phyloP scores from a whole-genome alignment of 2,888 invertebrate species.

The Diachrysia chrysitis region DNA sequence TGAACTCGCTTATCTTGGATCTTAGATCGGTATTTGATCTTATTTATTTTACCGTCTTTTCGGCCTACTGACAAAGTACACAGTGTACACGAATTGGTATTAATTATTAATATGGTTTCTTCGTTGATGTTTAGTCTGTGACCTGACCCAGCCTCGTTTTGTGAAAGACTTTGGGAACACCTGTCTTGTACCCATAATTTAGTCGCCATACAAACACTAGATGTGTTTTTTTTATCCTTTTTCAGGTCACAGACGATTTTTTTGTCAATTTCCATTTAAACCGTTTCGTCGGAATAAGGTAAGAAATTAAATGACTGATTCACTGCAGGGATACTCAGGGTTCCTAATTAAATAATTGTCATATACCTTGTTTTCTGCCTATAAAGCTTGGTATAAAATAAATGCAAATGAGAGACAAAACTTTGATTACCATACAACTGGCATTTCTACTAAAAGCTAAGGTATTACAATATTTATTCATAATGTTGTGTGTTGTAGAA shows the following conservation, averaged over 20 bases:
- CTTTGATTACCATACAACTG: conserved; percentile 16
- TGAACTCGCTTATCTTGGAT: conserved; percentile 25
- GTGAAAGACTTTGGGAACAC: too few species aligned
- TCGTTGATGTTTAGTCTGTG: not conserved
- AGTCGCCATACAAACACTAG: too few species aligned
- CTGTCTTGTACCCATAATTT: too few species aligned
- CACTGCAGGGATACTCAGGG: too few species aligned
- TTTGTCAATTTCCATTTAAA: too few species aligned
- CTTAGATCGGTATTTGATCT: conserved; percentile 46
- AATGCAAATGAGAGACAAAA: not conserved
- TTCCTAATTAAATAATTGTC: too few species aligned
- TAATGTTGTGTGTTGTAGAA: conserved; percentile 35
- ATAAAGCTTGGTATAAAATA: not conserved
- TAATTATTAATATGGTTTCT: not conserved
- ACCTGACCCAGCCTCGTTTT: not conserved
- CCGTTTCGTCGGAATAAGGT: too few species aligned
- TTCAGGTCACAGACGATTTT: too few species aligned
- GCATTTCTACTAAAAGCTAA: conserved; percentile 6
- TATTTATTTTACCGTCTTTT: conserved; percentile 11
- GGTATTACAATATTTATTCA: conserved; percentile 31
- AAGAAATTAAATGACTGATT: too few species aligned
- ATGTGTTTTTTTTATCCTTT: too few species aligned
- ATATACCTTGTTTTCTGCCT: too few species aligned
- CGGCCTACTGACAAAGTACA: conserved; percentile 10
- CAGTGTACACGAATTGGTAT: not conserved